Conservation (phyloP, 2,113 vertebrate species). For the Myxocyprinus asiaticus region DNA sequence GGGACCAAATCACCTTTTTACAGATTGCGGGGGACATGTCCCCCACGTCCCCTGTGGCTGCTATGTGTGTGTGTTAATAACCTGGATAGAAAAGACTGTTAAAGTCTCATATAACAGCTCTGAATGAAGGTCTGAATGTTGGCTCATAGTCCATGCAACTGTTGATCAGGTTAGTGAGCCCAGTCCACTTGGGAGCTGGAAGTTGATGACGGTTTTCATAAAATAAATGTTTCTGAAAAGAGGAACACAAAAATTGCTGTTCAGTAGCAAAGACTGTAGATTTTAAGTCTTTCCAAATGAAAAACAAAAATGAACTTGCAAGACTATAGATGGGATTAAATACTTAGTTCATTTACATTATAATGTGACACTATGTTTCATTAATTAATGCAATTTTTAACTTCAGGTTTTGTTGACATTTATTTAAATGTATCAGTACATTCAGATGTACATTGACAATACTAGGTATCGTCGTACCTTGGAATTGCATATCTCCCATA, state of each 20-base stretch:
- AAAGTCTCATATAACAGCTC: constrained; percentile 92
- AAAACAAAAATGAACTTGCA: no score
- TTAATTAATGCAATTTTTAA: no score
- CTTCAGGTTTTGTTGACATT: no score
- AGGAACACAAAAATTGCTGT: neutral
- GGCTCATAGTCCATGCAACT: constrained; percentile 98
- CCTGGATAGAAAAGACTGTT: constrained; percentile 97
- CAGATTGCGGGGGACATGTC: no score
- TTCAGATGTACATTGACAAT: no score
- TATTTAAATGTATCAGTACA: no score
- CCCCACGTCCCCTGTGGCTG: no score
- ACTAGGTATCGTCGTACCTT: constrained; percentile 73
- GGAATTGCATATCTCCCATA: constrained; percentile 97
- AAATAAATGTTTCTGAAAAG: constrained; percentile 87
- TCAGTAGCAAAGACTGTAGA: neutral
- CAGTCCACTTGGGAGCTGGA: constrained; percentile 95
- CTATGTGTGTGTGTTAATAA: constrained; percentile 55
- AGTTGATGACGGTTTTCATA: constrained; percentile 95
- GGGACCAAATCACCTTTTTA: no score
- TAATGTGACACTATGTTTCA: no score
- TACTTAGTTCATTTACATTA: no score
- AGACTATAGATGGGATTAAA: no score
- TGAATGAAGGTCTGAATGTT: constrained; percentile 90
- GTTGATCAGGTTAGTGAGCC: constrained; percentile 95
- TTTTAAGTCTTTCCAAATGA: no score